Percentiles rank a stretch among this genome's conserved stretches.
These are phyloP conservation scores for Azemiops feae DNA, from an alignment of 2,113 vertebrate genomes.

Conservation along the genomic window DNA sequence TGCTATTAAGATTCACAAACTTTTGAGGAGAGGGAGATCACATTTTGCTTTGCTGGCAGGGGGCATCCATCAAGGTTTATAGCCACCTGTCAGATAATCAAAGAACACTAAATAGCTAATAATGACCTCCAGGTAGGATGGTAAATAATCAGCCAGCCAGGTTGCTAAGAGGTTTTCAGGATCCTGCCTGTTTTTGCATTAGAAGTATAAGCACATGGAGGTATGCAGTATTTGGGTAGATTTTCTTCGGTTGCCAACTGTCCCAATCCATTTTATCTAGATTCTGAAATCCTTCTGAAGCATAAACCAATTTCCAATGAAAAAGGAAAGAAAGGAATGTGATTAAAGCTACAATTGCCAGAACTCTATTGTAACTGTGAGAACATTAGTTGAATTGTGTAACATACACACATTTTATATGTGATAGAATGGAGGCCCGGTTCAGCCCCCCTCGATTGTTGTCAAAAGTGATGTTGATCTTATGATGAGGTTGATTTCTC, in stretches of 20 bases:
- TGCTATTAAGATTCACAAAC: slow-evolving; percentile 51
- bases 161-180: slow-evolving; percentile 8
- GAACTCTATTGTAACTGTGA: not conserved
- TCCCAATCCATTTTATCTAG: not conserved
- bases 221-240: rapidly evolving
- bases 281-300: not conserved
- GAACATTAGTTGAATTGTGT: not conserved
- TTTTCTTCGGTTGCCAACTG: not conserved
- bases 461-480: not conserved
- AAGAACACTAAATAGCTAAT: slow-evolving; percentile 50
- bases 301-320: not conserved
- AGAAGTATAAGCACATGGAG: not conserved
- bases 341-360: not conserved
- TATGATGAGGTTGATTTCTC: not conserved
- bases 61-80: slow-evolving; percentile 56
- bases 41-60: slow-evolving; percentile 39
- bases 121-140: slow-evolving; percentile 35
- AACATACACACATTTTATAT: not conserved
- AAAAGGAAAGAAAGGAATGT: not conserved
- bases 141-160: slow-evolving; percentile 9
- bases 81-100: slow-evolving; percentile 57
- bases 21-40: slow-evolving; percentile 42
- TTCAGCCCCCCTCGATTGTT: not conserved
- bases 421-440: too few relatives aligned
- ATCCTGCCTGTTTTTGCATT: not conserved